A percentile compares a stretch with the other conserved stretches of the same genome.
Evolutionary conservation across 2,888 invertebrate species (phyloP).

Genomic region (Troides aeacus): DNA sequence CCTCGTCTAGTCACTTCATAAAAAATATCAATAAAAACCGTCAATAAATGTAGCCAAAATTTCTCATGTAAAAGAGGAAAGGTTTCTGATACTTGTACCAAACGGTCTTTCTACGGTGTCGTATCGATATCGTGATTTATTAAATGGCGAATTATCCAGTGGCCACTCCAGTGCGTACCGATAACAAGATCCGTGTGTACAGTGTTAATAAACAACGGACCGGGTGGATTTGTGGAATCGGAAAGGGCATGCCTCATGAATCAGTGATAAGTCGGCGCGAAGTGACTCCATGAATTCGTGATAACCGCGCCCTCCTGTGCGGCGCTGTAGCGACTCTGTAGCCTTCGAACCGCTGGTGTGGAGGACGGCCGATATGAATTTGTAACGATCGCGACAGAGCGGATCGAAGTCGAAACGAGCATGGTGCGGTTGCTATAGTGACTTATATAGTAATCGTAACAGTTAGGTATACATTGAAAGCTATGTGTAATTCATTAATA

Average conservation of each 20-base stretch:
- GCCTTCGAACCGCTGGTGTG: conserved; percentile 37
- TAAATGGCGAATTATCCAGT: neutral
- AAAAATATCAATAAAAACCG: no score
- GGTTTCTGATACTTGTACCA: no score
- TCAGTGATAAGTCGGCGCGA: conserved; percentile 14
- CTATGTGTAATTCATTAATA: no score
- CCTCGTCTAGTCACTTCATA: no score
- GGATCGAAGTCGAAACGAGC: no score
- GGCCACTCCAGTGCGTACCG: neutral
- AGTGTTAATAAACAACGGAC: conserved; percentile 2
- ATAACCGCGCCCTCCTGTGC: conserved; percentile 23
- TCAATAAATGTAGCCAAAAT: no score
- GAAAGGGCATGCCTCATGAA: conserved; percentile 28
- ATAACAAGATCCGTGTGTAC: conserved; percentile 5
- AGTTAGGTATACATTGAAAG: no score
- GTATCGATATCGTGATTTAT: neutral
- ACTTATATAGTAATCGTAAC: no score
- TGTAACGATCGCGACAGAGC: conserved; percentile 31
- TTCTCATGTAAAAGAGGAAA: no score
- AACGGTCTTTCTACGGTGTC: neutral
- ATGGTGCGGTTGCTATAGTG: no score
- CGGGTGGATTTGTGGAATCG: conserved; percentile 22
- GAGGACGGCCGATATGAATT: conserved; percentile 38
- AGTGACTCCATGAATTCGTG: conserved; percentile 20
- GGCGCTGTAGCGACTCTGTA: conserved; percentile 34